Percentiles rank a stretch among this genome's conserved stretches.
phyloP scores from a whole-genome alignment of 2,797 vertebrate species.

The Sphaeramia orbicularis region DNA sequence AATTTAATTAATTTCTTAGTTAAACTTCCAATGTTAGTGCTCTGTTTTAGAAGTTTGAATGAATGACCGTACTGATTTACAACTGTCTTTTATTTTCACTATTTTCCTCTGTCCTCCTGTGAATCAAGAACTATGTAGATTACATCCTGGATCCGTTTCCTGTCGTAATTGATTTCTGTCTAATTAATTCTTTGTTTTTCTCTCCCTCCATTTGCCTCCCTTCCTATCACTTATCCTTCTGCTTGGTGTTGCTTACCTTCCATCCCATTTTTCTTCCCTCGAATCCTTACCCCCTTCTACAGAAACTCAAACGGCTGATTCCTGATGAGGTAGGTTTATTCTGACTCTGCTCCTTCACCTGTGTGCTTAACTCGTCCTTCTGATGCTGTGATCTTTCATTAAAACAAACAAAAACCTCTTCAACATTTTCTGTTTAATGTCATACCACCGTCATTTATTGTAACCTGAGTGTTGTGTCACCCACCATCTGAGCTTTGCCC shows the following conservation, averaged over 20 bases:
- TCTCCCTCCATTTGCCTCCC: constrained; percentile 26
- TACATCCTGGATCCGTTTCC: constrained; percentile 28
- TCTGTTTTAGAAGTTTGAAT: constrained; percentile 17
- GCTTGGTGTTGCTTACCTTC: constrained; percentile 15
- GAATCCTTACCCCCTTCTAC: constrained; percentile 34
- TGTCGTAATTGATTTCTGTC: constrained; percentile 42
- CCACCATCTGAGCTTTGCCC: constrained; percentile 27
- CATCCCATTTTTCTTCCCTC: constrained; percentile 8
- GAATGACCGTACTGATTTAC: constrained; percentile 8
- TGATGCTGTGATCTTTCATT: constrained; percentile 18
- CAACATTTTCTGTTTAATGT: constrained; percentile 19
- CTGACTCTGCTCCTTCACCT: constrained; percentile 7
- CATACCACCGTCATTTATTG: constrained; percentile 19
- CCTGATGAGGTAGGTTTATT: constrained; percentile 82
- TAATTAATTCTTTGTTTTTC: constrained; percentile 60
- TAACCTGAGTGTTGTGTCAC: constrained; percentile 34
- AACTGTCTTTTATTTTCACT: constrained; percentile 4
- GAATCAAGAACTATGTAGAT: constrained; percentile 41
- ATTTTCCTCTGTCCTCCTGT: constrained; percentile 21
- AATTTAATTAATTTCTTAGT: constrained; percentile 10
- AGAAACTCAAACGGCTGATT: constrained; percentile 84
- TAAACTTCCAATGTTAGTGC: background rate
- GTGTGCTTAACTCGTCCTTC: constrained; percentile 30
- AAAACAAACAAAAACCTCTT: constrained; percentile 17
- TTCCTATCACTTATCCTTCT: constrained; percentile 16